Evolutionary conservation across 2,888 invertebrate genomes (phyloP), one percentile per base, ranked within the genome.

Genomic region (Clitarchus hookeri): DNA sequence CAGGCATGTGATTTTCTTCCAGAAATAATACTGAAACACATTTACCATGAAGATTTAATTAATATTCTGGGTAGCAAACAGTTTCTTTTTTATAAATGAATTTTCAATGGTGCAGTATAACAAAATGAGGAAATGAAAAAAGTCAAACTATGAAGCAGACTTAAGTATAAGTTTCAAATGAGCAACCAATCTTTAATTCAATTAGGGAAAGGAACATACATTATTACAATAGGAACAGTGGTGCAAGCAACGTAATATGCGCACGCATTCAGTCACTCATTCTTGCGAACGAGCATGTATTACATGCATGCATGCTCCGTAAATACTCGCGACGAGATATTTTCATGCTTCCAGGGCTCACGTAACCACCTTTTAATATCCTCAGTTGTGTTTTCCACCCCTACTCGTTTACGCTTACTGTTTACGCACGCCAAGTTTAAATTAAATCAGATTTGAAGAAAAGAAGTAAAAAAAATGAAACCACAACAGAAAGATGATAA

Each of bases 381-480:
- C 65, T 65, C 65, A n/a, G 23, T 65, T 19, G 19, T n/a, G n/a
- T 65, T 11, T 65, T 65, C 65, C 65, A 65, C 65, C 65, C 65
- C n/a, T 19, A 65, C n/a, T 65, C 8, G 65, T 65, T 65, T 65
- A 65, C 65, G 65, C 65, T 65, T 65, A 16, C 19, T 65, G 65
- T 65, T 65, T 65, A 82, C 44, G 44, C 82, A 82, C 82, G 44
- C 82, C 27, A 87, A 85, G 85, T 87, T 87, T 87, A 87, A 87
- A 87, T 87, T 87, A 87, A 87, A 87, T 87, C 87, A 84, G 87
- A 87, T 87, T 87, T 87, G 85, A 87, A 86, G 86, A 86, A 87
- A 87, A 87, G 87, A 86, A 87, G 87, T 86, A 78, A 86, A 87
- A 87, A 86, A 87, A 86, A 84, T 84, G 84, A 84, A 84, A 87